phyloP scores from a whole-genome alignment of 1,140 invertebrate genomes.

The Drosophila trapezifrons region DNA sequence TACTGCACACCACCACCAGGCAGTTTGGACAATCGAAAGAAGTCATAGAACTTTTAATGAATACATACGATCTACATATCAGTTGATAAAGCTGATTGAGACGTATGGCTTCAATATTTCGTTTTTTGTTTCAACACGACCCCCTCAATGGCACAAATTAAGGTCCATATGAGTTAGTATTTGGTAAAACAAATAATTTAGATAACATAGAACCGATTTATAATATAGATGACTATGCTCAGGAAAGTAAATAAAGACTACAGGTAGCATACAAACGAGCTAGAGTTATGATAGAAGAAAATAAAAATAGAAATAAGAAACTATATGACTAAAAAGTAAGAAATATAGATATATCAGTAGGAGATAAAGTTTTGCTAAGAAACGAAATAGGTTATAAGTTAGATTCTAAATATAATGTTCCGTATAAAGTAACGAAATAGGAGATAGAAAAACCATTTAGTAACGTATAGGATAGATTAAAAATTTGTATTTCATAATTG shows the following conservation, averaged over 20 bases:
- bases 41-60: no score
- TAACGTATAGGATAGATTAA: no score
- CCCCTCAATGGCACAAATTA: background rate
- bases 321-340: conserved; percentile 1
- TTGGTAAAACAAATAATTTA: conserved; percentile 17
- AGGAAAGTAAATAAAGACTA: no score
- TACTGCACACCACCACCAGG: no score
- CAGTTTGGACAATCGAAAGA: no score
- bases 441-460: background rate
- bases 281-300: no score
- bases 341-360: conserved; percentile 4
- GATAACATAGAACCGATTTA: no score
- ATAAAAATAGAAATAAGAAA: no score
- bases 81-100: conserved; percentile 30
- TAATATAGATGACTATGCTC: no score
- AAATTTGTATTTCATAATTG: no score
- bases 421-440: conserved; percentile 2
- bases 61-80: background rate
- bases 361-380: background rate
- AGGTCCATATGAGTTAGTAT: conserved; percentile 3
- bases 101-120: no score
- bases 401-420: background rate
- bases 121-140: conserved; percentile 15
- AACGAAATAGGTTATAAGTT: conserved; percentile 3
- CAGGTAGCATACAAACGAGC: no score